A percentile compares a stretch with the other conserved stretches of the same genome.
Evolutionary conservation across 2,113 vertebrate species (phyloP).

Genomic region (Poeciliopsis turrubarensis): DNA sequence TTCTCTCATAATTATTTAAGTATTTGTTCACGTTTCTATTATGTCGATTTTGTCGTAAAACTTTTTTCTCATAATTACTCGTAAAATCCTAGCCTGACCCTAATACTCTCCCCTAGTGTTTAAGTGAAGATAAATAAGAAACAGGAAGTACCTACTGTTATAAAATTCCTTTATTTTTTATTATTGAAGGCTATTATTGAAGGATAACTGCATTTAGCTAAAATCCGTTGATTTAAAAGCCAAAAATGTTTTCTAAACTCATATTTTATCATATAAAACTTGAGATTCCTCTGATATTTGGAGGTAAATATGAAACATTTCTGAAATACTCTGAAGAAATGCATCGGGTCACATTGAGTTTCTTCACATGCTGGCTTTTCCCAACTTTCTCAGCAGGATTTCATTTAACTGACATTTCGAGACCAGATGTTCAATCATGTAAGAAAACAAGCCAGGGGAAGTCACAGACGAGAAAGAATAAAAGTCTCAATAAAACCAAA

Average conservation of each 20-base stretch:
- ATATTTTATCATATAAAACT: background rate
- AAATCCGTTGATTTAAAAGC: background rate
- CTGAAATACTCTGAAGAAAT: background rate
- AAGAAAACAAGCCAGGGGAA: background rate
- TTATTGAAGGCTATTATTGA: background rate
- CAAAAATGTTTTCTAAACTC: too few species aligned
- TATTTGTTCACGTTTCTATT: too few species aligned
- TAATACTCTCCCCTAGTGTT: too few species aligned
- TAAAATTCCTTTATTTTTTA: background rate
- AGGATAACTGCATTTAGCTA: background rate
- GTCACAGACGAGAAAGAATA: background rate
- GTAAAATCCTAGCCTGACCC: too few species aligned
- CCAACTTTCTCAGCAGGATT: background rate
- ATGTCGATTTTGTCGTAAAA: too few species aligned
- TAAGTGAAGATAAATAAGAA: too few species aligned
- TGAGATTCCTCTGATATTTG: background rate
- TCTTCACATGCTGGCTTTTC: background rate
- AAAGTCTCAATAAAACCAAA: background rate
- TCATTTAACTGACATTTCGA: background rate
- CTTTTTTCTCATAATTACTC: too few species aligned
- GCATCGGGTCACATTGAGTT: background rate
- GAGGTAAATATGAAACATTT: background rate
- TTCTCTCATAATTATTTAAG: too few species aligned
- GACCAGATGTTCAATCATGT: background rate
- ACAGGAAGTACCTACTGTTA: too few species aligned